These are phyloP conservation scores for Perognathus longimembris DNA, from an alignment of 2,113 vertebrate species.

Conservation along the genomic window DNA sequence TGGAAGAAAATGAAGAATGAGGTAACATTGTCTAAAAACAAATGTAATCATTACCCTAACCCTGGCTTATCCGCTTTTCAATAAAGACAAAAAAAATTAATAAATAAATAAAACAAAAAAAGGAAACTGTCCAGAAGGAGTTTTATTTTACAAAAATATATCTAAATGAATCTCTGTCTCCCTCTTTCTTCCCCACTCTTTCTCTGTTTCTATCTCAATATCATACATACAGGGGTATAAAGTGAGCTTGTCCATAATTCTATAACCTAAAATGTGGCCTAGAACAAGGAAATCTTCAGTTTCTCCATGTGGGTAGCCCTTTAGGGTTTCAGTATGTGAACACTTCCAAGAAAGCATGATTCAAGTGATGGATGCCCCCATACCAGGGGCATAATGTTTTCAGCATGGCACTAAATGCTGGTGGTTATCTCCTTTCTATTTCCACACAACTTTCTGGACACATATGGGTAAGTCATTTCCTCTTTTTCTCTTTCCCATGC, in stretches of 20 bases:
- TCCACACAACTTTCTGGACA: slow-evolving; percentile 47
- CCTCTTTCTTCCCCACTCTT: neutral
- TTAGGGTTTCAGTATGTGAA: neutral
- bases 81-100: too few species aligned
- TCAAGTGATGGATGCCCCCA: neutral
- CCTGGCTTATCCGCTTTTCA: too few species aligned
- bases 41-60: too few species aligned
- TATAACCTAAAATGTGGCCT: neutral
- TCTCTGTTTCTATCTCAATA: too few species aligned
- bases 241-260: neutral
- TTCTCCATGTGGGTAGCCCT: neutral
- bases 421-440: slow-evolving; percentile 24
- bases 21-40: too few species aligned
- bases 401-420: neutral
- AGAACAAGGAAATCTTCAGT: neutral
- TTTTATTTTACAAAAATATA: neutral
- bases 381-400: neutral
- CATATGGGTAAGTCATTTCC: slow-evolving; percentile 30
- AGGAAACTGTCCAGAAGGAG: neutral
- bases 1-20: too few species aligned
- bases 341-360: slow-evolving; percentile 22
- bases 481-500: slow-evolving; percentile 34
- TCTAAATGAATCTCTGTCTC: neutral
- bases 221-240: neutral
- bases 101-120: too few species aligned